Percentiles rank a stretch among this genome's conserved stretches.
Conservation (phyloP, 2,113 vertebrate genomes). For the Oryzias woworae region DNA sequence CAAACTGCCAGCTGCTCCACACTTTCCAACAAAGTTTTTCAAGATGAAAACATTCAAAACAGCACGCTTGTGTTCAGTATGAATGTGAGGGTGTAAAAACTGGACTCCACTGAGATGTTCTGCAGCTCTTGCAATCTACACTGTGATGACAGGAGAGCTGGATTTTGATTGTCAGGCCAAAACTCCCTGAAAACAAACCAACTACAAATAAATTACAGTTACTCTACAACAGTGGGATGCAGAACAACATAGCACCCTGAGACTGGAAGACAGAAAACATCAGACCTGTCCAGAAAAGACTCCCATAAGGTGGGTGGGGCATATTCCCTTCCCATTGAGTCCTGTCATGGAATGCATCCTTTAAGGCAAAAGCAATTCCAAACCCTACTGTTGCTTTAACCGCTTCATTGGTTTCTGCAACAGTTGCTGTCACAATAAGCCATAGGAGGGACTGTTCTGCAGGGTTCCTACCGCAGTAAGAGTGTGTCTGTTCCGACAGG, state of each 20-base stretch:
- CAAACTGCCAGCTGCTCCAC: too few relatives aligned
- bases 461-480: constrained; percentile 1
- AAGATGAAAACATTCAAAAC: too few relatives aligned
- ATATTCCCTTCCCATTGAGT: constrained; percentile 3
- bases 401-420: not conserved
- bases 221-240: constrained; percentile 6
- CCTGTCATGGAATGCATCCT: not conserved
- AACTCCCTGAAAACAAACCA: too few relatives aligned
- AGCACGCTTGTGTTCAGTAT: not conserved
- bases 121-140: not conserved
- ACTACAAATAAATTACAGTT: constrained; percentile 23
- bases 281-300: constrained; percentile 15
- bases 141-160: constrained; percentile 6
- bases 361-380: constrained; percentile 1
- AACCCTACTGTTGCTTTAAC: constrained; percentile 3
- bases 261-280: constrained; percentile 1
- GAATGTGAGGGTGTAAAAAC: not conserved
- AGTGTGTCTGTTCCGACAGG: constrained; percentile 11
- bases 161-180: constrained; percentile 5
- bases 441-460: constrained; percentile 12
- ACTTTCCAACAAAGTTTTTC: too few relatives aligned
- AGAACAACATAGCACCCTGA: constrained; percentile 1
- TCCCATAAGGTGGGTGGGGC: not conserved
- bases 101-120: constrained; percentile 1
- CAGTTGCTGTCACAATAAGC: constrained; percentile 24